Percentiles rank a stretch among this genome's conserved stretches.
phyloP scores from a whole-genome alignment of 2,113 vertebrate genomes.

The Crotalus horridus region DNA sequence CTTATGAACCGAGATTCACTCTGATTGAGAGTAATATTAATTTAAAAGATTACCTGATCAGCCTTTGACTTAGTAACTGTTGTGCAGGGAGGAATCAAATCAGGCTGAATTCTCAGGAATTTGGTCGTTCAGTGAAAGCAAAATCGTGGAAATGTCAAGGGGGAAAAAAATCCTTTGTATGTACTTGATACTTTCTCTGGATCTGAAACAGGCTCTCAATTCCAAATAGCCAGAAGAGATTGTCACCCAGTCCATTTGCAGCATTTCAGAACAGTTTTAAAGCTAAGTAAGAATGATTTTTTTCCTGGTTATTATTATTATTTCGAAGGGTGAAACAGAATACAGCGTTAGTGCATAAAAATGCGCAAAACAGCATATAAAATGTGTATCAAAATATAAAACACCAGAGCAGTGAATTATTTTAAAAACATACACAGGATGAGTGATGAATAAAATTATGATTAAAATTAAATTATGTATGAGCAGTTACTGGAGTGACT shows the following conservation, averaged over 20 bases:
- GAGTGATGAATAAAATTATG: not conserved
- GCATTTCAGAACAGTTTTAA: not conserved
- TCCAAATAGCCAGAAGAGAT: constrained; percentile 7
- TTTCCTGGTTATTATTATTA: not conserved
- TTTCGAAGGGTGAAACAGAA: not conserved
- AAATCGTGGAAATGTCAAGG: not conserved
- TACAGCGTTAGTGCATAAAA: not conserved
- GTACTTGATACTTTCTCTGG: not conserved
- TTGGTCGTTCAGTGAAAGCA: not conserved
- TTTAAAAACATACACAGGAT: not conserved
- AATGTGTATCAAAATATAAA: not conserved
- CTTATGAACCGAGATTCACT: not conserved
- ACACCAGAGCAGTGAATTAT: not conserved
- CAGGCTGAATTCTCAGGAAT: not conserved
- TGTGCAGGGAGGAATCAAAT: not conserved
- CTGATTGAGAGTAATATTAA: not conserved
- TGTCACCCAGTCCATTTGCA: not conserved
- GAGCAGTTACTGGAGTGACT: not conserved
- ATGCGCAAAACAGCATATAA: not conserved
- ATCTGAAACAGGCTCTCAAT: not conserved
- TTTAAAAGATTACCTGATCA: not conserved
- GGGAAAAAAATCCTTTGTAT: not conserved
- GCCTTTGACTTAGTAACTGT: not conserved
- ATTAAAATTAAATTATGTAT: not conserved
- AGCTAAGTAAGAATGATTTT: constrained; percentile 31